Conservation (phyloP, 2,113 vertebrate species). For the Anarrhichthys ocellatus region DNA sequence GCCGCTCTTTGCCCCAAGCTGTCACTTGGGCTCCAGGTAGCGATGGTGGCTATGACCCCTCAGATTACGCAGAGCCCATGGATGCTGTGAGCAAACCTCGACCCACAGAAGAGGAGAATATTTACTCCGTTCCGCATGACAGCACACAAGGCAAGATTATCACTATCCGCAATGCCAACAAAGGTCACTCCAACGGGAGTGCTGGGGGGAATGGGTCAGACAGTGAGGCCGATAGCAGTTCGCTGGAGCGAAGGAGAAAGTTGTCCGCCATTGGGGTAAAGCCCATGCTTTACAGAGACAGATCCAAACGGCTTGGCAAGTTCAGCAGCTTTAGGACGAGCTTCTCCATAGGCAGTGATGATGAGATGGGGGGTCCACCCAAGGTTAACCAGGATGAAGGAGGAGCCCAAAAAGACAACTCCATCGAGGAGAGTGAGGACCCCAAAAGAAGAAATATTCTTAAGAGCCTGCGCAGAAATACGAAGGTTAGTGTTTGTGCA, state of each 20-base stretch:
- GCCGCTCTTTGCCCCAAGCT: slow-evolving; percentile 87
- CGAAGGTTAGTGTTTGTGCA: slow-evolving; percentile 85
- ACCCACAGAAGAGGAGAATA: slow-evolving; percentile 93
- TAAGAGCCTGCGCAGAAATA: slow-evolving; percentile 90
- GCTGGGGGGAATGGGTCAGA: slow-evolving; percentile 94
- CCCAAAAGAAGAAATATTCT: slow-evolving; percentile 92
- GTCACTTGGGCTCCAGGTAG: slow-evolving; percentile 87
- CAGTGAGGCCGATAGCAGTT: slow-evolving; percentile 94
- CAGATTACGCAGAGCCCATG: slow-evolving; percentile 95
- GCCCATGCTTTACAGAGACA: slow-evolving; percentile 89
- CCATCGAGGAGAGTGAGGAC: slow-evolving; percentile 89
- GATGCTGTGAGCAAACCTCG: slow-evolving; percentile 93
- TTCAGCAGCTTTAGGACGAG: slow-evolving; percentile 92
- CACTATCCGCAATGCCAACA: slow-evolving; percentile 95
- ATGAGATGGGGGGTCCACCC: slow-evolving; percentile 88
- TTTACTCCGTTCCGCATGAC: slow-evolving; percentile 97
- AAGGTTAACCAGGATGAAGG: slow-evolving; percentile 89
- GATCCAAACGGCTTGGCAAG: slow-evolving; percentile 90
- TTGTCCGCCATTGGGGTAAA: slow-evolving; percentile 84
- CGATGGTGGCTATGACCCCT: slow-evolving; percentile 92
- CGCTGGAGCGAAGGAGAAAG: slow-evolving; percentile 90
- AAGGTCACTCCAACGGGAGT: slow-evolving; percentile 89
- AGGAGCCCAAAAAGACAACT: slow-evolving; percentile 89
- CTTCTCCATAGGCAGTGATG: slow-evolving; percentile 93
- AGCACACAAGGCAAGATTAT: slow-evolving; percentile 99